Base-by-base conservation (phyloP, 2,797 vertebrate genomes). In the Emys orbicularis region DNA sequence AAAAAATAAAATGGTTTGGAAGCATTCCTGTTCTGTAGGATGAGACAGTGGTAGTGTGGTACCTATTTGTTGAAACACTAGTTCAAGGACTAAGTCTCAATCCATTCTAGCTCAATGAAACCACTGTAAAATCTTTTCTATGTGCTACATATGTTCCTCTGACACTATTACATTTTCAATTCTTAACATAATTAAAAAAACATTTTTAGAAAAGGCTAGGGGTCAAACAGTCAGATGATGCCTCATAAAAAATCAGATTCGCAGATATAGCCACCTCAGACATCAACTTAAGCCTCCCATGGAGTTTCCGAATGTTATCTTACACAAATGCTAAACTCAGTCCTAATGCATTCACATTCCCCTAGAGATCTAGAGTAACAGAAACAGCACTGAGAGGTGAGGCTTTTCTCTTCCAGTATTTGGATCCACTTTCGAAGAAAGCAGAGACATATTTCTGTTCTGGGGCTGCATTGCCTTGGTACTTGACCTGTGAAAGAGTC, bases 361-460 rank as follows among this genome's bases (percentile, higher is more conserved):
- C 57, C 86, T 15, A 19, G 2, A 31, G 59, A 87, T 57, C 37
- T 84, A 27, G 49, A 86, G 79, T 86, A 93, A 41, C 3, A 59
- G 41, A 52, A 59, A 5, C 8, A 5, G 44, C 29, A 88, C 10
- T 0, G 1, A 89, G 37, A 41, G 57, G 47, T 81, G 88, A 88
- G 81, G 29, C 37, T 83, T 27, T 61, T 84, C 59, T 11, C 44
- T 84, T 83, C 52, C 1, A 11, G 65, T 82, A 56, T 37, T 79
- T 34, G 31, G 18, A 4, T 0, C 37, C 1, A 0, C 59, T 84
- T 82, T 31, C 37, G 1, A 1, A 21, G 5, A 25, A 57, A 27
- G 27, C 0, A 0, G 8, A 1, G 2, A 52, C 0, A 0, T 47
- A 1, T 0, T 68, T n/a, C 74, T 74, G 12, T n/a, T 90, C 37